Percentiles rank a stretch among this genome's conserved stretches.
Conservation (phyloP, 2,888 invertebrate species). For the Scrobipalpa atriplicella region DNA sequence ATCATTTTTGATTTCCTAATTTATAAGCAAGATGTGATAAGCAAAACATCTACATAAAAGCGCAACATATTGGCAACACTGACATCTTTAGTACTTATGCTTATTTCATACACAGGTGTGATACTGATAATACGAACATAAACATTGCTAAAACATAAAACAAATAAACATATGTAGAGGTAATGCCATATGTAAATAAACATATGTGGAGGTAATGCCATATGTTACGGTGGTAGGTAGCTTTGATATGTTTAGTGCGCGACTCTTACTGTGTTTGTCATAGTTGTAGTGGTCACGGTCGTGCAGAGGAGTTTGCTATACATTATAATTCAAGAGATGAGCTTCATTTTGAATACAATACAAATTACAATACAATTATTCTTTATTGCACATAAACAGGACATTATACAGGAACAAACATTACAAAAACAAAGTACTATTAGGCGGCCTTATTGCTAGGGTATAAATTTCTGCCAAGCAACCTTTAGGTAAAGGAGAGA, state of each 20-base stretch:
- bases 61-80: not conserved
- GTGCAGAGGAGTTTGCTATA: not conserved
- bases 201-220: not conserved
- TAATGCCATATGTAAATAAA: no score
- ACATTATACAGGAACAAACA: no score
- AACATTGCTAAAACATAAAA: not conserved
- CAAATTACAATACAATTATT: no score
- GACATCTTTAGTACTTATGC: not conserved
- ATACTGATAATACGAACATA: not conserved
- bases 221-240: constrained; percentile 24
- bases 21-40: no score
- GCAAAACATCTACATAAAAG: not conserved
- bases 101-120: not conserved
- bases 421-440: no score
- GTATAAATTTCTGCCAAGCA: no score
- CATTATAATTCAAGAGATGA: not conserved
- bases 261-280: constrained; percentile 24
- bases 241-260: constrained; percentile 24
- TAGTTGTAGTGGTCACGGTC: not conserved
- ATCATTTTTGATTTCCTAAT: no score
- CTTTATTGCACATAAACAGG: no score
- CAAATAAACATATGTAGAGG: no score
- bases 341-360: no score
- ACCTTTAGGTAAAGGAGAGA: no score
- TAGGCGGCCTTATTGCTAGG: no score